Conservation (phyloP, 2,888 invertebrate species). For the Macrosiphum euphorbiae region DNA sequence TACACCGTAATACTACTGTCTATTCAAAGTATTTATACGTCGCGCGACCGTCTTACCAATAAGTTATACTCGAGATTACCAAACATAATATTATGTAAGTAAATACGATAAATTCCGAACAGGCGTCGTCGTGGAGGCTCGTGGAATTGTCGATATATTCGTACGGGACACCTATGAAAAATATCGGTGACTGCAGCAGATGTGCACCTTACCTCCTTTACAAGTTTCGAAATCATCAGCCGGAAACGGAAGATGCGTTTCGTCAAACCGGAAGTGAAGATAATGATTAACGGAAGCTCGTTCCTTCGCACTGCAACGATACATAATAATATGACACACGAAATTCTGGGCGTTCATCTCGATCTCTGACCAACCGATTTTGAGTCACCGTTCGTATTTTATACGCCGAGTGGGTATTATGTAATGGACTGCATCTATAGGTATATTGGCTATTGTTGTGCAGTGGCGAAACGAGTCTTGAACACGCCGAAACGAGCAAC, state of each 20-base stretch:
- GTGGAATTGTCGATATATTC: not conserved
- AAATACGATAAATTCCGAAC: not conserved
- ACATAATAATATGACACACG: not conserved
- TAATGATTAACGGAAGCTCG: not conserved
- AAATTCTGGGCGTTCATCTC: not conserved
- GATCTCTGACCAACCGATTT: not conserved
- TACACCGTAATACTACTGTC: not conserved
- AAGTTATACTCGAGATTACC: not conserved
- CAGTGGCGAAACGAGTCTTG: not conserved
- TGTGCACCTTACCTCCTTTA: not conserved
- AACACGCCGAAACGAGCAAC: not conserved
- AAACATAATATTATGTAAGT: not conserved
- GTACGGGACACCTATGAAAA: not conserved
- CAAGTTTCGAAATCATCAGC: not conserved
- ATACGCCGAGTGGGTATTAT: too few species aligned
- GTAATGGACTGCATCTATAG: not conserved
- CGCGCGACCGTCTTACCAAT: not conserved
- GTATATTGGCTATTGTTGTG: not conserved
- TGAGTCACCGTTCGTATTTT: not conserved
- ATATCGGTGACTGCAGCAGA: not conserved
- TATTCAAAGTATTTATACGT: not conserved
- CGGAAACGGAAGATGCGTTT: not conserved
- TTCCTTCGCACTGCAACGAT: not conserved
- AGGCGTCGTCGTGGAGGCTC: not conserved
- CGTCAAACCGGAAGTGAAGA: not conserved